Evolutionary conservation across 1,140 invertebrate genomes (phyloP).

Genomic region (Chrysopa pallens): DNA sequence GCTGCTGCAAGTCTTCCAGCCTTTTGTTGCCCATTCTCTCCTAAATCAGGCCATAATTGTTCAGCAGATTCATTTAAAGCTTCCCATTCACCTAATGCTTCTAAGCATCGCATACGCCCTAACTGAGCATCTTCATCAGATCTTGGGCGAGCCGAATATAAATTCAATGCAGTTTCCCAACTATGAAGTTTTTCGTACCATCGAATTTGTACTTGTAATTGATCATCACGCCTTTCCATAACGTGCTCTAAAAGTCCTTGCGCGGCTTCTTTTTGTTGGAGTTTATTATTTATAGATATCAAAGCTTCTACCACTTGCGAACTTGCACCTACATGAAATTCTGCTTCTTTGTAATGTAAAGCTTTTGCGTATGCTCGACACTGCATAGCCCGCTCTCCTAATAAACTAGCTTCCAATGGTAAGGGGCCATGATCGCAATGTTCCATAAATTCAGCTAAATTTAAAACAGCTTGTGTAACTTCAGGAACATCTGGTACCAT

Average conservation of each 20-base stretch:
- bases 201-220: constrained; percentile 69
- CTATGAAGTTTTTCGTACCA: constrained; percentile 99
- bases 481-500: constrained; percentile 88
- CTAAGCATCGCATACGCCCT: constrained; percentile 91
- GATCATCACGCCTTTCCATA: constrained; percentile 51
- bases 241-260: constrained; percentile 82
- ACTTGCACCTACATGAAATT: constrained; percentile 48
- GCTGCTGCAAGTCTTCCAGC: constrained; percentile 86
- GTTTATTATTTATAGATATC: constrained; percentile 96
- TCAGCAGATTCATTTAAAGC: constrained; percentile 63
- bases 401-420: constrained; percentile 68
- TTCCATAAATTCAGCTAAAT: constrained; percentile 98
- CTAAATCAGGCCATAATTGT: constrained; percentile 53
- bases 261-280: constrained; percentile 96
- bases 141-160: constrained; percentile 57
- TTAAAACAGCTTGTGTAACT: constrained; percentile 93
- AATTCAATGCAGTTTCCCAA: constrained; percentile 87
- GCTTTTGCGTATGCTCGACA: constrained; percentile 85
- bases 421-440: constrained; percentile 94
- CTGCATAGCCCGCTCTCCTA: constrained; percentile 67
- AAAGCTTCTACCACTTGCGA: constrained; percentile 77
- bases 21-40: constrained; percentile 51
- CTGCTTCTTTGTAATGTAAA: constrained; percentile 95
- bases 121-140: constrained; percentile 62
- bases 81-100: constrained; percentile 93